Base-by-base conservation (phyloP, 2,888 invertebrate genomes). In the Busseola fusca region DNA sequence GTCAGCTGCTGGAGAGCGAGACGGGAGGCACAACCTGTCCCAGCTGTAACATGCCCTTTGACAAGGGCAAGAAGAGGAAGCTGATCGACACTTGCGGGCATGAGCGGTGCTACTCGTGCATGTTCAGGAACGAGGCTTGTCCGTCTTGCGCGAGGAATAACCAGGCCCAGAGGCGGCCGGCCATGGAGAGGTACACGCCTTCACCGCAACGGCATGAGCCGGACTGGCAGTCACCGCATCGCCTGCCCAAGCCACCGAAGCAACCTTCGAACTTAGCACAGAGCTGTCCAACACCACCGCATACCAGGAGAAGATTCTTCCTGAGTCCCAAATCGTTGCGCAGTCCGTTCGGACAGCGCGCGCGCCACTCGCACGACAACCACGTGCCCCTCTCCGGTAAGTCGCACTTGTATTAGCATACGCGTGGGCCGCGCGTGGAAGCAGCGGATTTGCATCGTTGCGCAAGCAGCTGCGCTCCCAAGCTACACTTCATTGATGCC, bases 61-160 rank as follows among this genome's bases (percentile, higher is more conserved):
- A 99, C 95, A 98, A 98, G 95, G 99, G 99, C 93, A 99, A 99
- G 96, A 98, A 99, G 95, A 97, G 99, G 94, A 98, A 98, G 92
- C 96, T 99, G 90, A 98, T 99, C 91, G 99, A 99, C 96, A 97
- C 98, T 78, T 99, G 99, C 94, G 99, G 99, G 84, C 99, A 99
- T 96, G 99, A 99, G 92, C 96, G 98, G 80, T 99, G 99, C 94
- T 99, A 99, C 96, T 97, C 98, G 84, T 99, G 99, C 94, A 98
- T 99, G 97, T 98, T 98, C 96, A 97, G 97, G 87, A 98, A 98
- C 96, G 98, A 98, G 93, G 97, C 97, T 81, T 99, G 99, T 93
- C 98, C 98, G 52, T 96, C 98, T 82, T 99, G 99, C 93, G 95
- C 96, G 56, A 93, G 95, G 64, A 94, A 91, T 86, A 94, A 88